Evolutionary conservation across 1,140 invertebrate genomes (phyloP).

Genomic region (Leucophenga varia): DNA sequence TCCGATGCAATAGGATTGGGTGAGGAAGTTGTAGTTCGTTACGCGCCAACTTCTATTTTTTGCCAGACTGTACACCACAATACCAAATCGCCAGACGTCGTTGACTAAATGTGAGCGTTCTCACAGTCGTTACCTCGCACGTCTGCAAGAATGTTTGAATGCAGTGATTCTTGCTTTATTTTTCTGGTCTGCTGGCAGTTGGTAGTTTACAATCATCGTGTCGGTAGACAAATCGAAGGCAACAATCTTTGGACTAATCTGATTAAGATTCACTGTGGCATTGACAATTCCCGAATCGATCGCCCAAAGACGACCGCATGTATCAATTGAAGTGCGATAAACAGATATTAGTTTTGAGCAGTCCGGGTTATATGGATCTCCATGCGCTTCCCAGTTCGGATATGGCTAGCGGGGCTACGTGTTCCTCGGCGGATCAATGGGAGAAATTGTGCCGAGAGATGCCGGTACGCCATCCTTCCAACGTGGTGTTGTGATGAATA

Average conservation of each 20-base stretch:
- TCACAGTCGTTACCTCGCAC: constrained; percentile 65
- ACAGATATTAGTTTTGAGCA: constrained; percentile 74
- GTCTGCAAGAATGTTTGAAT: constrained; percentile 74
- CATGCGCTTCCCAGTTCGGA: constrained; percentile 73
- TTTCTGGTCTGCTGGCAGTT: constrained; percentile 67
- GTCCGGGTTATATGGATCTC: constrained; percentile 59
- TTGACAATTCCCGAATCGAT: constrained; percentile 76
- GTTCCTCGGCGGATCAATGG: constrained; percentile 58
- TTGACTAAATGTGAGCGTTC: constrained; percentile 69
- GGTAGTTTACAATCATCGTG: constrained; percentile 63
- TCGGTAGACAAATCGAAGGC: constrained; percentile 72
- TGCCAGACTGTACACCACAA: constrained; percentile 69
- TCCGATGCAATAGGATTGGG: constrained; percentile 74
- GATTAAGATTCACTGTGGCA: constrained; percentile 66
- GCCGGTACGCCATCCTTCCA: constrained; percentile 80
- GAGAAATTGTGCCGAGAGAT: constrained; percentile 66
- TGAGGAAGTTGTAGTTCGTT: constrained; percentile 72
- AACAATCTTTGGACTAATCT: constrained; percentile 70
- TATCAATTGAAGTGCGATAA: constrained; percentile 72
- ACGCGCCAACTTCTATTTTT: constrained; percentile 71
- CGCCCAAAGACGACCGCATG: constrained; percentile 72
- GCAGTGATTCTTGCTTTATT: constrained; percentile 69
- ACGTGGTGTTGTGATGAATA: constrained; percentile 73
- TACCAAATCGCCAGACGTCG: constrained; percentile 76
- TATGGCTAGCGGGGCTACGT: constrained; percentile 69